phyloP scores from a whole-genome alignment of 2,113 vertebrate species.

The Catharus minimus region DNA sequence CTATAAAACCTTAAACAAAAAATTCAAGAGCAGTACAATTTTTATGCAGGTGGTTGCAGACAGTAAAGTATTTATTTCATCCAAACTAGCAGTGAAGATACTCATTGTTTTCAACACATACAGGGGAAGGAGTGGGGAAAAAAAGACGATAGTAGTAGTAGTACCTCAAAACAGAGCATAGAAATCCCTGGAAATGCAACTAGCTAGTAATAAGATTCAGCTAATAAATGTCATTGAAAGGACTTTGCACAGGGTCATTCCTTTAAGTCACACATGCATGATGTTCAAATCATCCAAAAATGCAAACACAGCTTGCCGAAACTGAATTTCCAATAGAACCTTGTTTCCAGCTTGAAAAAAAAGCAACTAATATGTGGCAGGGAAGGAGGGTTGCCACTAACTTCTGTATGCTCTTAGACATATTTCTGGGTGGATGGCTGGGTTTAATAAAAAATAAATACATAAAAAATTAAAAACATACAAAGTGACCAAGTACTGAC shows the following conservation, averaged over 20 bases:
- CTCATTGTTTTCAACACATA: neutral
- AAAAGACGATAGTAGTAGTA: neutral
- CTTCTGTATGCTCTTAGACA: neutral
- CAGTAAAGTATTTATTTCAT: neutral
- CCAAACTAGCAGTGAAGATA: neutral
- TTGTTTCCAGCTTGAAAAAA: neutral
- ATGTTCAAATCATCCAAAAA: neutral
- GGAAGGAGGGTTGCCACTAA: neutral
- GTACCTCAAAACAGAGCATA: neutral
- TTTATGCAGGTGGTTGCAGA: neutral
- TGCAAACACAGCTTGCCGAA: neutral
- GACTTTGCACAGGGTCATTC: neutral
- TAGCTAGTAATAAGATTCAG: neutral
- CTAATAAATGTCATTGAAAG: neutral
- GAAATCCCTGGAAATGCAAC: neutral
- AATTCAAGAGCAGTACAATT: neutral
- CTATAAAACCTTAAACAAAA: neutral
- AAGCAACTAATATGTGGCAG: neutral
- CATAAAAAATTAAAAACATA: neutral
- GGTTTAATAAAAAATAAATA: neutral
- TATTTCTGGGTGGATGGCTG: neutral
- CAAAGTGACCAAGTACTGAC: neutral
- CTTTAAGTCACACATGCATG: neutral
- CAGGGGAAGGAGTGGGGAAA: rapidly evolving
- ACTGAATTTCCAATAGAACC: neutral